Percentiles rank a stretch among this genome's conserved stretches.
phyloP scores from a whole-genome alignment of 2,888 invertebrate genomes.

The Amphiduros pacificus region DNA sequence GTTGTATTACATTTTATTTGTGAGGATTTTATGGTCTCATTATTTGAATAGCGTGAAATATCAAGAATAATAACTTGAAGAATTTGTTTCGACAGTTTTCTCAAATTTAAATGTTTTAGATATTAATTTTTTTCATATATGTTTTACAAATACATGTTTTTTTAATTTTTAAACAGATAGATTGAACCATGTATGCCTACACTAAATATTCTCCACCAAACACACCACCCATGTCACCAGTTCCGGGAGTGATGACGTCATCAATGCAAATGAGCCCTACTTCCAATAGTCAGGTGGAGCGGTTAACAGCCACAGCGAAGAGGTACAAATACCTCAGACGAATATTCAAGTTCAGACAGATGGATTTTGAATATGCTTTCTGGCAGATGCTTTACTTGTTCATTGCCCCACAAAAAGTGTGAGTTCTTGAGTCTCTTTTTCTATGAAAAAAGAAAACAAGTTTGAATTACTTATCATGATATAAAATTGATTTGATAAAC shows the following conservation, averaged over 20 bases:
- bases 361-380: slow-evolving; percentile 99
- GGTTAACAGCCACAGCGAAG: slow-evolving; percentile 78
- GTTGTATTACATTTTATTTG: too few species aligned
- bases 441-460: too few species aligned
- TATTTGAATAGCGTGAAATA: too few species aligned
- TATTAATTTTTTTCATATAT: too few species aligned
- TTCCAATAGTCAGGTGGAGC: not conserved
- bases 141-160: too few species aligned
- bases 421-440: slow-evolving; percentile 34
- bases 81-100: too few species aligned
- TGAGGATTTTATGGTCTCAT: too few species aligned
- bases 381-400: slow-evolving; percentile 99
- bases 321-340: slow-evolving; percentile 64
- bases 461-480: too few species aligned
- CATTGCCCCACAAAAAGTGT: slow-evolving; percentile 90
- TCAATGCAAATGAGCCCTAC: not conserved
- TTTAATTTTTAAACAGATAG: too few species aligned
- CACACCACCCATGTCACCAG: slow-evolving; percentile 34
- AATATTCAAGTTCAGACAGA: slow-evolving; percentile 81
- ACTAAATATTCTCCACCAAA: slow-evolving; percentile 38
- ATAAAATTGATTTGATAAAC: too few species aligned
- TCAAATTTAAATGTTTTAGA: too few species aligned
- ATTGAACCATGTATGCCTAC: slow-evolving; percentile 21
- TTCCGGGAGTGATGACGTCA: not conserved
- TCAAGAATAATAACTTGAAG: too few species aligned